Percentiles rank a stretch among this genome's conserved stretches.
These are phyloP conservation scores for Myripristis murdjan DNA, from an alignment of 2,797 vertebrate species.

Conservation along the genomic window DNA sequence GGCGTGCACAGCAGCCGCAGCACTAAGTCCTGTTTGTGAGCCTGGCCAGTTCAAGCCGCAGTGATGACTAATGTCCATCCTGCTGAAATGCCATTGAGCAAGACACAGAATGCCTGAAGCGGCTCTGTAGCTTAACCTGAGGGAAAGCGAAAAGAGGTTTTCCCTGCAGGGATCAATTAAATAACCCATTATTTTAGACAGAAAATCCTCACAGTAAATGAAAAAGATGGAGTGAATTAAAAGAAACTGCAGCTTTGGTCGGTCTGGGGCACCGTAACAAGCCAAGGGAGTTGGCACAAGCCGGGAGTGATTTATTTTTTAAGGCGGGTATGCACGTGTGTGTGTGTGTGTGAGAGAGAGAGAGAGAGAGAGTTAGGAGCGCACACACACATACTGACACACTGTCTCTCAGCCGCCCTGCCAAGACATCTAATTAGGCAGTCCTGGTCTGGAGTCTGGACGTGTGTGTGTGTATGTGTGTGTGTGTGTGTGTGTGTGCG, in stretches of 20 bases:
- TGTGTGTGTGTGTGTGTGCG: slow-evolving; percentile 12
- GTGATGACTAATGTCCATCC: not conserved
- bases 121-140: too few relatives aligned
- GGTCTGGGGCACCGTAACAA: slow-evolving; percentile 8
- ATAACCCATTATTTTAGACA: slow-evolving; percentile 11
- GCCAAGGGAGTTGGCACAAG: slow-evolving; percentile 15
- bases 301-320: slow-evolving; percentile 43
- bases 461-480: slow-evolving; percentile 12
- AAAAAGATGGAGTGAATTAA: slow-evolving; percentile 29
- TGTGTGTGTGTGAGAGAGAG: slow-evolving; percentile 3
- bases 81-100: not conserved
- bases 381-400: slow-evolving; percentile 10
- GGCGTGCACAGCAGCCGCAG: too few relatives aligned
- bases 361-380: not conserved
- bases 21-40: not conserved
- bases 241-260: slow-evolving; percentile 22
- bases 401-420: not conserved
- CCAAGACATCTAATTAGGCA: slow-evolving; percentile 64
- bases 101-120: not conserved
- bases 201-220: not conserved
- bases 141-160: not conserved
- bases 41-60: slow-evolving; percentile 1
- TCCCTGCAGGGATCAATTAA: slow-evolving; percentile 10
- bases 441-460: slow-evolving; percentile 26
- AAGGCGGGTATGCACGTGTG: slow-evolving; percentile 38